These are phyloP conservation scores for Pocillopora grandis DNA, from an alignment of 92 coral and sea anemone species.

Conservation along the genomic window DNA sequence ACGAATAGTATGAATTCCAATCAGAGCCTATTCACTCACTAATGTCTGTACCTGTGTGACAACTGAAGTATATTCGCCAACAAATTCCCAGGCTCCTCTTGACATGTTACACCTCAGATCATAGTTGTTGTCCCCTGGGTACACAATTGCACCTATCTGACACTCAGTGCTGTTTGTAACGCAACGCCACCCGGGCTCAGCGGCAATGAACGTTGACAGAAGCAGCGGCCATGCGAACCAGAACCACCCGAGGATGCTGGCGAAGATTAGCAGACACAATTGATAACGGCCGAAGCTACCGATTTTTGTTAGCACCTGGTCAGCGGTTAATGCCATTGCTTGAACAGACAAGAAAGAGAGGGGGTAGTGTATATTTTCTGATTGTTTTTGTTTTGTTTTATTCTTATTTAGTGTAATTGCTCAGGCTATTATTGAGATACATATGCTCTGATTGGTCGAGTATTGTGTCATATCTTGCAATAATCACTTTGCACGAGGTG, in stretches of 20 bases:
- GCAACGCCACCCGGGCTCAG: conserved; percentile 79
- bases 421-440: too few relatives aligned
- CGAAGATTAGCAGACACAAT: background rate
- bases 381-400: too few relatives aligned
- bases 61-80: conserved; percentile 50
- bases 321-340: background rate
- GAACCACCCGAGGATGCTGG: background rate
- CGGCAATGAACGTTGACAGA: conserved; percentile 63
- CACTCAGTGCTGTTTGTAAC: conserved; percentile 66
- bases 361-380: too few relatives aligned
- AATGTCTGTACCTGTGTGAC: conserved; percentile 57
- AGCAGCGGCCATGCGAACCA: conserved; percentile 2
- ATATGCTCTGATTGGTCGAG: too few relatives aligned
- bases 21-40: too few relatives aligned
- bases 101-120: conserved; percentile 51
- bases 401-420: too few relatives aligned
- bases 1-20: background rate
- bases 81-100: conserved; percentile 74
- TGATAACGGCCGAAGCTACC: background rate
- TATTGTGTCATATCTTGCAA: too few relatives aligned
- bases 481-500: too few relatives aligned
- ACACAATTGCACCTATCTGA: conserved; percentile 45
- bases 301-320: background rate
- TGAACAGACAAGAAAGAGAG: too few relatives aligned
- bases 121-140: conserved; percentile 54